Evolutionary conservation across 37 sponge, comb jelly and placozoan genomes (phyloP), one percentile per base, ranked within the genome.

Genomic region (Cladorhizidae sp.): DNA sequence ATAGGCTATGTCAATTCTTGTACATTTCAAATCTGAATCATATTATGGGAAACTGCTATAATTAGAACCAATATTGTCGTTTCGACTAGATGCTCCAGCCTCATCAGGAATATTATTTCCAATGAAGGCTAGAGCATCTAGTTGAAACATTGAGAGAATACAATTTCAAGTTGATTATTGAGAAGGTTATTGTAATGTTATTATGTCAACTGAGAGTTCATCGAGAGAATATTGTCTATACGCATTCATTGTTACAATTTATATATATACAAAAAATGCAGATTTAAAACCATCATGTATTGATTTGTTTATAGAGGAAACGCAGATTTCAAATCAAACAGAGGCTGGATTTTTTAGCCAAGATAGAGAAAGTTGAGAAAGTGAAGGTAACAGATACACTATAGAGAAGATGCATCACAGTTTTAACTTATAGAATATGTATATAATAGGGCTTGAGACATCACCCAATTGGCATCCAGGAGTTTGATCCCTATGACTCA

Each of bases 351-450:
- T 40, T 58, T 36, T 74, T 92, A 14, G 76, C 81, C 1, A 83
- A 81, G 55, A 67, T 76, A 59, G 92, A 92, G 58, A 67, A 52
- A 35, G 92, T 81, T 35, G 81, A 87, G 32, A 87, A 40, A 71
- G 75, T 92, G 15, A 87, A 84, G 92, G 92, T 92, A 43, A 25
- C 63, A 22, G 42, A 21, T 35, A 25, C 28, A 1, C 35, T 1
- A 43, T 5, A 25, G 57, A 39, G n/a, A 17, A 0, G 0, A 67
- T 63, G 57, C 29, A 40, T 43, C 41, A 43, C 17, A 17, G 28
- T 15, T 12, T 38, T 3, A 41, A 22, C 1, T 22, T 40, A 1
- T 61, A 20, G 22, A 23, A 51, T 75, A 43, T 65, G 61, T 52
- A 45, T 49, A 36, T 15, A 28, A 49, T 40, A 79, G 80, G 67